Evolutionary conservation across 2,113 vertebrate genomes (phyloP).

Genomic region (Taurulus bubalis): DNA sequence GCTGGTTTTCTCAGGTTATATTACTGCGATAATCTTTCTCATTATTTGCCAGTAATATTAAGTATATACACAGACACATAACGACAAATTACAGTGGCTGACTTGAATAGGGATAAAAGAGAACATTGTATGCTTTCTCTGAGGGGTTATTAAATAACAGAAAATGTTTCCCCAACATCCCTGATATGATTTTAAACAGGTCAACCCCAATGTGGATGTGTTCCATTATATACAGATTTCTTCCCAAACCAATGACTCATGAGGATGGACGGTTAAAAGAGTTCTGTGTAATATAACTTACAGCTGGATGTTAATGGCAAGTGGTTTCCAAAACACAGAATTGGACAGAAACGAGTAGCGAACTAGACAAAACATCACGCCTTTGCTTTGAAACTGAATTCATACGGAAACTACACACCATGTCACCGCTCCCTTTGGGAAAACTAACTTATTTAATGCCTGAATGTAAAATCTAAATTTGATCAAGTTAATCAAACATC

Average conservation of each 20-base stretch:
- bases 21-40: background rate
- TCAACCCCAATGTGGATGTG: constrained; percentile 32
- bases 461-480: constrained; percentile 9
- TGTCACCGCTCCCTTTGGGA: constrained; percentile 1
- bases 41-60: constrained; percentile 7
- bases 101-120: constrained; percentile 14
- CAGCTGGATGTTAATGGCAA: constrained; percentile 37
- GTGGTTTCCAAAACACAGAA: constrained; percentile 45
- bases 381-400: background rate
- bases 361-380: constrained; percentile 2
- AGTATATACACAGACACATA: constrained; percentile 25
- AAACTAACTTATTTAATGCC: background rate
- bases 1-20: background rate
- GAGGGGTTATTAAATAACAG: constrained; percentile 11
- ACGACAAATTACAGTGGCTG: constrained; percentile 28
- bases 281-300: constrained; percentile 22
- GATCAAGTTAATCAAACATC: background rate
- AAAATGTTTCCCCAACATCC: constrained; percentile 32
- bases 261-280: constrained; percentile 61
- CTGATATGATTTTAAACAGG: constrained; percentile 43
- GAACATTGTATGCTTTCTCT: constrained; percentile 14
- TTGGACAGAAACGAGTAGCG: constrained; percentile 3
- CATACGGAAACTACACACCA: background rate
- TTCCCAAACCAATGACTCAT: constrained; percentile 16
- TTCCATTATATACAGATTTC: constrained; percentile 57